Percentiles rank a stretch among this genome's conserved stretches.
phyloP scores from a whole-genome alignment of 2,888 invertebrate species.

The Sycophila texana region DNA sequence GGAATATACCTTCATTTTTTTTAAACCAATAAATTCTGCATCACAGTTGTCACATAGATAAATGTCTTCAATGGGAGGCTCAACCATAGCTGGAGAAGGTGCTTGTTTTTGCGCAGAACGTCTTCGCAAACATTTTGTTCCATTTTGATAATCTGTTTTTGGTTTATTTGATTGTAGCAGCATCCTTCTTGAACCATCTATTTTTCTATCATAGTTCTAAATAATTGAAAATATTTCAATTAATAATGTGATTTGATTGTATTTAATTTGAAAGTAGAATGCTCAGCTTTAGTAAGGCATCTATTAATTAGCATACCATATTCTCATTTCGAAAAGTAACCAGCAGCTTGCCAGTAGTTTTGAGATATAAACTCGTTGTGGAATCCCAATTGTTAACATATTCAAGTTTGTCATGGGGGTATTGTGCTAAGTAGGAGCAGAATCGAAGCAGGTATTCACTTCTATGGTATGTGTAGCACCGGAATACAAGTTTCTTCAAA shows the following conservation, averaged over 20 bases:
- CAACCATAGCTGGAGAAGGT: conserved; percentile 77
- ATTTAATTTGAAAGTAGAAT: background rate
- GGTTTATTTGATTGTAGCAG: conserved; percentile 73
- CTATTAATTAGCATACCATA: conserved; percentile 76
- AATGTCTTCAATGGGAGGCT: conserved; percentile 80
- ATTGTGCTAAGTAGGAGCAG: conserved; percentile 82
- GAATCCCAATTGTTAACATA: conserved; percentile 85
- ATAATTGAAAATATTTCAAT: background rate
- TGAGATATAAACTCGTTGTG: conserved; percentile 84
- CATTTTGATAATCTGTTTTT: conserved; percentile 61
- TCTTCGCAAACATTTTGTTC: conserved; percentile 64
- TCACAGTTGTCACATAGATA: conserved; percentile 87
- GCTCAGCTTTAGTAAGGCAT: background rate
- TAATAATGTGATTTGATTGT: background rate
- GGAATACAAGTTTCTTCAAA: conserved; percentile 81
- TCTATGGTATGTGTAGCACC: conserved; percentile 85
- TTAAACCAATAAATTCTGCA: conserved; percentile 81
- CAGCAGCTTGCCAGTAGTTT: conserved; percentile 81
- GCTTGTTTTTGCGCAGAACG: conserved; percentile 67
- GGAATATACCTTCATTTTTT: conserved; percentile 77
- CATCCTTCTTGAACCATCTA: conserved; percentile 74
- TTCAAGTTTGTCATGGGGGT: conserved; percentile 80
- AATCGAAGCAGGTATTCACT: conserved; percentile 84
- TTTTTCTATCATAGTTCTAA: conserved; percentile 72
- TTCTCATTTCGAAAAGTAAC: conserved; percentile 88